These are phyloP conservation scores for Cyanoliseus patagonus DNA, from an alignment of 2,113 vertebrate species.

Conservation along the genomic window DNA sequence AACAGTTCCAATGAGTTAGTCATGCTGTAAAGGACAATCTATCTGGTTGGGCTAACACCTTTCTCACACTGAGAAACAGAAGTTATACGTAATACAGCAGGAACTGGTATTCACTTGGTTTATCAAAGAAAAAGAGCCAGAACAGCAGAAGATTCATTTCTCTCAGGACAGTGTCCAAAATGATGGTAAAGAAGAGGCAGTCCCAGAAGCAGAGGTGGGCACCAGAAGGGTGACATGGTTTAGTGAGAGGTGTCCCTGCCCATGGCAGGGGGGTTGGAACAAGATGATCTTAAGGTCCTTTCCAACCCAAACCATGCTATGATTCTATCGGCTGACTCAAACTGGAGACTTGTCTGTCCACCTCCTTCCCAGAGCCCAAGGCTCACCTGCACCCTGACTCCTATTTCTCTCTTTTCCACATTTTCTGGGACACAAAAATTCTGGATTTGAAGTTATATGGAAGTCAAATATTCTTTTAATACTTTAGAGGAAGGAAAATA, in stretches of 20 bases:
- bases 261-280: not conserved
- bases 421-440: not conserved
- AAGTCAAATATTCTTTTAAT: not conserved
- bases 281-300: not conserved
- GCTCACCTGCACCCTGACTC: not conserved
- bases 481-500: not conserved
- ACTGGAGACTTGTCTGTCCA: accelerated
- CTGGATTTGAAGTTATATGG: not conserved
- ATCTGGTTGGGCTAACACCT: not conserved
- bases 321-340: not conserved
- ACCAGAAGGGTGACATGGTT: not conserved
- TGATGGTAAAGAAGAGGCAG: not conserved
- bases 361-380: accelerated
- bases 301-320: not conserved
- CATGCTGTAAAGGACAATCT: not conserved
- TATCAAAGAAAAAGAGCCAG: not conserved
- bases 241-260: not conserved
- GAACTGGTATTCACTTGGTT: not conserved
- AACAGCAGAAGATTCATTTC: not conserved
- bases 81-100: not conserved
- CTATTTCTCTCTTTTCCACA: not conserved
- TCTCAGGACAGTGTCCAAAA: not conserved
- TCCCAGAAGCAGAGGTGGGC: not conserved
- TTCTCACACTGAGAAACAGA: not conserved
- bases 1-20: not conserved